Percentiles rank a stretch among this genome's conserved stretches.
phyloP scores from a whole-genome alignment of 1,140 invertebrate species.

The Cepaea nemoralis region DNA sequence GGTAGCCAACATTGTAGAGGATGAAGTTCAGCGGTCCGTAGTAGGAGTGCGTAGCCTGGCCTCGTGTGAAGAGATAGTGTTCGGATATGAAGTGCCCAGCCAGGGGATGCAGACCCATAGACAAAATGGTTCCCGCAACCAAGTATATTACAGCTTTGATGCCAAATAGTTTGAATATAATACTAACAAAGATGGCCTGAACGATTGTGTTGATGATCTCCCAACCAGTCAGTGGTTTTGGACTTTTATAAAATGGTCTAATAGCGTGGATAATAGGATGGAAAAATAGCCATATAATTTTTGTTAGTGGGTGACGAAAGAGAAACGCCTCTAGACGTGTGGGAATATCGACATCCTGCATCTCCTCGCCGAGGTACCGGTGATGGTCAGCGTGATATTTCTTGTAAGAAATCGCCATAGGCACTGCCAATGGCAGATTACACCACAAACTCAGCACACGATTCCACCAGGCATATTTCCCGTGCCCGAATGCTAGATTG shows the following conservation, averaged over 20 bases:
- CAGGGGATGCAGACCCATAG: slow-evolving; percentile 96
- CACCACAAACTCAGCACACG: slow-evolving; percentile 68
- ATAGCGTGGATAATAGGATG: slow-evolving; percentile 67
- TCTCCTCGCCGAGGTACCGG: slow-evolving; percentile 67
- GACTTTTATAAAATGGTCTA: slow-evolving; percentile 73
- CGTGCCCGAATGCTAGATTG: slow-evolving; percentile 71
- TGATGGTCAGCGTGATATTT: slow-evolving; percentile 72
- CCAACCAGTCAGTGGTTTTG: slow-evolving; percentile 84
- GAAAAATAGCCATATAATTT: slow-evolving; percentile 66
- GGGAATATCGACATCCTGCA: slow-evolving; percentile 69
- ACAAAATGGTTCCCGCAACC: slow-evolving; percentile 86
- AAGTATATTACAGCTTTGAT: slow-evolving; percentile 85
- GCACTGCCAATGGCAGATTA: slow-evolving; percentile 69
- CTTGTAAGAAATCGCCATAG: slow-evolving; percentile 71
- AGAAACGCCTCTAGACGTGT: slow-evolving; percentile 65
- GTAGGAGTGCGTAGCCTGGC: slow-evolving; percentile 97
- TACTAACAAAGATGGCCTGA: slow-evolving; percentile 86
- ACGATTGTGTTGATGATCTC: slow-evolving; percentile 88
- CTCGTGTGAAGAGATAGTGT: slow-evolving; percentile 97
- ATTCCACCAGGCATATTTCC: slow-evolving; percentile 58
- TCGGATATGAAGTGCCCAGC: slow-evolving; percentile 99
- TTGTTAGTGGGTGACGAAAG: slow-evolving; percentile 67
- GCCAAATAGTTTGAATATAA: slow-evolving; percentile 86
- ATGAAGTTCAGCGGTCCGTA: slow-evolving; percentile 96
- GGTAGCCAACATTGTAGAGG: slow-evolving; percentile 94